Evolutionary conservation across 2,113 vertebrate genomes (phyloP).

Genomic region (Tupaia chinensis): DNA sequence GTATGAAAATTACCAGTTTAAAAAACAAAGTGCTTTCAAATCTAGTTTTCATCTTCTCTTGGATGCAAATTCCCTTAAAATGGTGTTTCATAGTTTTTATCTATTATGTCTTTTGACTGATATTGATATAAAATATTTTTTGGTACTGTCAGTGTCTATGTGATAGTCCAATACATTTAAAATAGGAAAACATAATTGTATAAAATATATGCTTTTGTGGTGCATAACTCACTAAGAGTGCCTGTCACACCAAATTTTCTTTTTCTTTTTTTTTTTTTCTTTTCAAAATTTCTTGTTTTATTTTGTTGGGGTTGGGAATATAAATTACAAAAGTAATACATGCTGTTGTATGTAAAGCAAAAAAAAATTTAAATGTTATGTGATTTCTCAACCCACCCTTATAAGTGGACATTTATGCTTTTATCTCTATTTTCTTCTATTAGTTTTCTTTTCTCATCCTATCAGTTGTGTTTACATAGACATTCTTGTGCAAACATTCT

Average conservation of each 20-base stretch:
- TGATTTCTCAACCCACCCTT: not conserved
- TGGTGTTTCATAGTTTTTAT: not conserved
- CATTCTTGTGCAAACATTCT: not conserved
- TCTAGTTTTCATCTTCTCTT: not conserved
- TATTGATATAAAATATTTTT: not conserved
- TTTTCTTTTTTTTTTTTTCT: constrained; percentile 4
- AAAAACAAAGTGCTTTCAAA: not conserved
- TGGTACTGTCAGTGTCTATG: not conserved
- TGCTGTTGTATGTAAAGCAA: not conserved
- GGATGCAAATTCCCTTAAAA: not conserved
- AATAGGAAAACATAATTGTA: not conserved
- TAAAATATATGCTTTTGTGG: not conserved
- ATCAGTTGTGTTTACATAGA: not conserved
- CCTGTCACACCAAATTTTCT: not conserved
- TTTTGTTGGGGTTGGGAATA: not conserved
- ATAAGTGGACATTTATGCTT: not conserved
- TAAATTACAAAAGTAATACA: not conserved
- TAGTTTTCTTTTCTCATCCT: not conserved
- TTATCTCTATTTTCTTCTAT: not conserved
- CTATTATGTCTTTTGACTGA: not conserved
- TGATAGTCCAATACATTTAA: not conserved
- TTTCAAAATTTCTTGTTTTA: too few relatives aligned
- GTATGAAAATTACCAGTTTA: not conserved
- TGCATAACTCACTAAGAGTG: not conserved
- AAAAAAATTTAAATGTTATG: not conserved